Conservation (phyloP, 2,888 invertebrate species). For the Thyatira batis region DNA sequence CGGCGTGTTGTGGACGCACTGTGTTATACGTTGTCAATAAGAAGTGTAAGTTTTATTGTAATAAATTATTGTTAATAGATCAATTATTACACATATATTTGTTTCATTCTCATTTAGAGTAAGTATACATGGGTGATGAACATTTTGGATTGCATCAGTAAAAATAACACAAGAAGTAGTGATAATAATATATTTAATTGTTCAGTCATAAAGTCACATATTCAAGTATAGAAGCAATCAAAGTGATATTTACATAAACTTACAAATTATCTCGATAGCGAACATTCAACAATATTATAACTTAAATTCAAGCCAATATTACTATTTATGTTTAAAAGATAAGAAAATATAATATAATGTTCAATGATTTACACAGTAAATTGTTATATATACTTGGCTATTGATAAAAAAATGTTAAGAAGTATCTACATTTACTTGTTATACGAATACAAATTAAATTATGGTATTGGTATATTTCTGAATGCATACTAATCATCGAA, state of each 20-base stretch:
- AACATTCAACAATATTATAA: not conserved
- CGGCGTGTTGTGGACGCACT: slow-evolving; percentile 43
- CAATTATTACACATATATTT: slow-evolving; percentile 63
- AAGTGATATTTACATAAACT: slow-evolving; percentile 7
- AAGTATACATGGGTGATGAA: slow-evolving; percentile 3
- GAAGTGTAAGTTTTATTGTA: slow-evolving; percentile 74
- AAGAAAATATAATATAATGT: no score
- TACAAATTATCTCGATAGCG: not conserved
- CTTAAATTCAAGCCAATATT: no score
- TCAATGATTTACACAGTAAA: no score
- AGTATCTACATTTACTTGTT: no score
- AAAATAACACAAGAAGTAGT: not conserved
- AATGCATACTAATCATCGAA: no score
- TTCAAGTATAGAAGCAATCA: slow-evolving; percentile 15
- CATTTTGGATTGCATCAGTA: slow-evolving; percentile 13
- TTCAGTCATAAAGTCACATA: slow-evolving; percentile 22
- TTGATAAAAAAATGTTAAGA: no score
- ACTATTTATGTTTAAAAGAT: no score
- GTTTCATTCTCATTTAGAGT: slow-evolving; percentile 48
- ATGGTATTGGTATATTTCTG: no score
- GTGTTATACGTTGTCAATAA: slow-evolving; percentile 58
- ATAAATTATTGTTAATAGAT: slow-evolving; percentile 82
- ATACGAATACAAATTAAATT: no score
- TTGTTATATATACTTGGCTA: no score
- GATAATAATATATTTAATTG: slow-evolving; percentile 23